Evolutionary conservation across 2,797 vertebrate genomes (phyloP), one percentile per base, ranked within the genome.

Genomic region (Neosilurus mollespiculum): DNA sequence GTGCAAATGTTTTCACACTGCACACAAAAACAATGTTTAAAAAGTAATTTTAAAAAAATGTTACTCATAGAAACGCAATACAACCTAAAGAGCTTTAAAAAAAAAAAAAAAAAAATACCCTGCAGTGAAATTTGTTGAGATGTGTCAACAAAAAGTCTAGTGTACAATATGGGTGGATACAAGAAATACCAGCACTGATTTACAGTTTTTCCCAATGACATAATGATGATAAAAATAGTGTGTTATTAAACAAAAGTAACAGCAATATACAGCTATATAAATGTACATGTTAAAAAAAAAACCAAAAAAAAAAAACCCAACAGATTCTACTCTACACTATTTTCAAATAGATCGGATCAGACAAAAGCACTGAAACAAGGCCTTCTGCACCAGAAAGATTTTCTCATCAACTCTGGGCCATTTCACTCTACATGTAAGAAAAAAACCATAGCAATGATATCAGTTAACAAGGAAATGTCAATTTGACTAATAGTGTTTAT

Each of bases 1-100:
- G 93, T 95, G 94, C 93, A 94, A 95, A 93, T 67, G 87, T 91
- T 91, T 91, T 89, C 90, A 89, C 88, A 86, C 89, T 43, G 43
- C 43, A 43, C 43, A 43, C 61, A 82, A 90, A 91, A 92, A 93
- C 92, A 84, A 82, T 65, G 75, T 61, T 69, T 88, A 83, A 61
- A 88, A 87, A 77, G 88, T 90, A 83, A 90, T 83, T 75, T 86
- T 66, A 72, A 84, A 83, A 53, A 43, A 43, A 69, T 49, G 85
- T 77, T 82, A 75, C 10, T 53, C 67, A 69, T 53, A 78, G 53
- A 83, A 71, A 80, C 30, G 34, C 64, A 79, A 77, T 58, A 70
- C 66, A 53, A 62, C 11, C 8, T 34, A 80, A 59, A 5, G 53
- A 43, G 61, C 65, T 49, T 24, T 49, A 64, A 34, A 70, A 88